Evolutionary conservation across 2,113 vertebrate genomes (phyloP).

Genomic region (Rynchops niger): DNA sequence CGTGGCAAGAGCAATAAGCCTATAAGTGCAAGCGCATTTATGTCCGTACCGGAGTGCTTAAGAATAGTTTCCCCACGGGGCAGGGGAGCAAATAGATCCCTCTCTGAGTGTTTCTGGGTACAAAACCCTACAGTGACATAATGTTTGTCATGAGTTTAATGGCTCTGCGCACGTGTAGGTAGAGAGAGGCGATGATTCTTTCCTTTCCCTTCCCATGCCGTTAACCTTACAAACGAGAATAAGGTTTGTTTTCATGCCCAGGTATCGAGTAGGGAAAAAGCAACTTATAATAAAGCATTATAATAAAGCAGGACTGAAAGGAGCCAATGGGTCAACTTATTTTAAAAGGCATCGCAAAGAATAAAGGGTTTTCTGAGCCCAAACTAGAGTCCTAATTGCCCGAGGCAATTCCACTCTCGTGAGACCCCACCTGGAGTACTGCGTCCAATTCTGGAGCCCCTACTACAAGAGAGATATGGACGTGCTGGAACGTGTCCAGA

Average conservation of each 20-base stretch:
- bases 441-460: too few species aligned
- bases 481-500: too few species aligned
- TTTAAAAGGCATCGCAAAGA: not conserved
- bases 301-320: not conserved
- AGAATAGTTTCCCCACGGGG: constrained; percentile 51
- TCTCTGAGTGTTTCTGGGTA: constrained; percentile 28
- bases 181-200: not conserved
- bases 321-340: not conserved
- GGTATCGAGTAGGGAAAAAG: not conserved
- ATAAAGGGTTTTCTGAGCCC: not conserved
- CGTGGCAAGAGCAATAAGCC: constrained; percentile 63
- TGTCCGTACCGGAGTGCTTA: constrained; percentile 43
- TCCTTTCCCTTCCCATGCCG: not conserved
- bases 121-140: constrained; percentile 8
- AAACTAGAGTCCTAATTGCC: not conserved
- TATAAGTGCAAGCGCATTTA: constrained; percentile 52
- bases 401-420: too few species aligned
- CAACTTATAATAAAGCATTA: too few species aligned
- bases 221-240: not conserved
- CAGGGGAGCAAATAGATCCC: constrained; percentile 43
- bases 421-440: too few species aligned
- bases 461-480: too few species aligned
- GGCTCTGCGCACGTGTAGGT: not conserved
- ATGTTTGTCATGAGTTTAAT: constrained; percentile 23
- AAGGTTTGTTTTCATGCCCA: not conserved